Evolutionary conservation across 1,140 invertebrate species (phyloP).

Genomic region (Carposina sasakii): DNA sequence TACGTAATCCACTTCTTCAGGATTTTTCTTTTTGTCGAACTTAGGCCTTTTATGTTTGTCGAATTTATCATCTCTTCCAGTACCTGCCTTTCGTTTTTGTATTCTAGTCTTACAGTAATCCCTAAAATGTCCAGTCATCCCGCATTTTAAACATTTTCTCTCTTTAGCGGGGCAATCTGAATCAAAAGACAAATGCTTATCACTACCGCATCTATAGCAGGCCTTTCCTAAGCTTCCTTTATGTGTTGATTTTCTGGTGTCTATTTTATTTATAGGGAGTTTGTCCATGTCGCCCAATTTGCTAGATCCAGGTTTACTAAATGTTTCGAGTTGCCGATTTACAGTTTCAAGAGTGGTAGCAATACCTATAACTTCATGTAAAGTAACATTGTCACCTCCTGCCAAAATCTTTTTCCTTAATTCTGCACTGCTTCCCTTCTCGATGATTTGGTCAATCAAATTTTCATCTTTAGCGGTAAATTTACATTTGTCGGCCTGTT

Average conservation of each 20-base stretch:
- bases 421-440: no score
- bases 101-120: not conserved
- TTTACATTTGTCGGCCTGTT: not conserved
- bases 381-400: no score
- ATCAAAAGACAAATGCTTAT: not conserved
- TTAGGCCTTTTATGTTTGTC: not conserved
- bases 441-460: no score
- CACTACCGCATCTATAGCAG: slow-evolving; percentile 2
- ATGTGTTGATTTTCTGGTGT: not conserved
- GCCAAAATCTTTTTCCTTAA: no score
- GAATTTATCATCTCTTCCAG: not conserved
- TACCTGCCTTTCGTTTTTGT: not conserved
- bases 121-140: not conserved
- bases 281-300: no score
- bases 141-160: slow-evolving; percentile 2
- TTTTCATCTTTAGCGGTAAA: not conserved
- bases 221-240: not conserved
- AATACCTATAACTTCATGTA: no score
- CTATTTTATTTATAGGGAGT: not conserved
- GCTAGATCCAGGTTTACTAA: no score
- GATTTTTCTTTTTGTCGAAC: not conserved
- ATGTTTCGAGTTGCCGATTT: not conserved
- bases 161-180: not conserved
- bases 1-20: slow-evolving; percentile 20
- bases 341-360: slow-evolving; percentile 8